Percentiles rank a stretch among this genome's conserved stretches.
Conservation (phyloP, 1,140 invertebrate species). For the Eupristina koningsbergeri region DNA sequence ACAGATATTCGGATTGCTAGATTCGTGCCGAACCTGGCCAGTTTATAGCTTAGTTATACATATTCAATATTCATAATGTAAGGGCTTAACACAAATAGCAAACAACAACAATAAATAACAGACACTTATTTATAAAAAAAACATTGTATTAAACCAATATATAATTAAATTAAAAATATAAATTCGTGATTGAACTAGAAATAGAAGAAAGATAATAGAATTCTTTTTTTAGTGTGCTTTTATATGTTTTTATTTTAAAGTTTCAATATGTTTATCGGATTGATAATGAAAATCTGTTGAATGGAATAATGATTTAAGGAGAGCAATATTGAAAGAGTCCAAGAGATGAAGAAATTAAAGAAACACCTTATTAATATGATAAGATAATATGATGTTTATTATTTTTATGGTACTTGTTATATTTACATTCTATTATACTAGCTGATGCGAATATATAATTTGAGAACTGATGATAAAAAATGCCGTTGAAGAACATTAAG, state of each 20-base stretch:
- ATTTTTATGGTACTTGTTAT: too few relatives aligned
- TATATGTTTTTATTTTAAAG: too few relatives aligned
- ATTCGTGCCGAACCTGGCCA: too few relatives aligned
- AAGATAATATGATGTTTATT: neutral
- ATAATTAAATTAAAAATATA: neutral
- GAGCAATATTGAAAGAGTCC: neutral
- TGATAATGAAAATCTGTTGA: neutral
- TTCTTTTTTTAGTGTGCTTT: too few relatives aligned
- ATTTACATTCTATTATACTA: neutral
- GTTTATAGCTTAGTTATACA: too few relatives aligned
- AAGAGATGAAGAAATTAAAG: neutral
- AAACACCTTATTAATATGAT: neutral
- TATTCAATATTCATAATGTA: too few relatives aligned
- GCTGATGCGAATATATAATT: neutral
- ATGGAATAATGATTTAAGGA: neutral
- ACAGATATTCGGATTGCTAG: too few relatives aligned
- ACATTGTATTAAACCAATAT: neutral
- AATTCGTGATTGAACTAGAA: neutral
- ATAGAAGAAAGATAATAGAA: neutral
- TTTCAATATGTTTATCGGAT: constrained; percentile 28
- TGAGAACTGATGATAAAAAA: neutral
- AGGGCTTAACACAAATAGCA: too few relatives aligned
- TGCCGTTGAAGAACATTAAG: neutral
- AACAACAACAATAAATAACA: too few relatives aligned
- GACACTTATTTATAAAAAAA: too few relatives aligned